phyloP scores from a whole-genome alignment of 1,140 invertebrate genomes.

The Drosophila pandora region DNA sequence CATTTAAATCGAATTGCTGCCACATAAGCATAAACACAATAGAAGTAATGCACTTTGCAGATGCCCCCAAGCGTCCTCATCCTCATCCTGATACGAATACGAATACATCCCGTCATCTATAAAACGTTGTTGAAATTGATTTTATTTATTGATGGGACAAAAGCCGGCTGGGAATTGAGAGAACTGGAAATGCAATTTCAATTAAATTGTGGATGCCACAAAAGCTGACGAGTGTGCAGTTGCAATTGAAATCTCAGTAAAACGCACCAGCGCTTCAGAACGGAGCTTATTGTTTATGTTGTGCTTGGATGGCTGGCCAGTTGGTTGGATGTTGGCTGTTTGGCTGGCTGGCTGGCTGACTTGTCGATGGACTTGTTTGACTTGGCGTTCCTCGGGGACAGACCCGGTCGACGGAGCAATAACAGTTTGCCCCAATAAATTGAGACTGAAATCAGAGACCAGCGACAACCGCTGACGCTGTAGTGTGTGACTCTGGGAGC shows the following conservation, averaged over 20 bases:
- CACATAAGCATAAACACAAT: slow-evolving; percentile 70
- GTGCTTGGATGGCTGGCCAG: slow-evolving; percentile 6
- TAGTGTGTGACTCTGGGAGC: background rate
- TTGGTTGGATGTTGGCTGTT: background rate
- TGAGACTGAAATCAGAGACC: slow-evolving; percentile 9
- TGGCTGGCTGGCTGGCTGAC: slow-evolving; percentile 3
- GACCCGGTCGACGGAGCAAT: slow-evolving; percentile 3
- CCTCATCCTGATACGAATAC: background rate
- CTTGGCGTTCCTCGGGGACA: slow-evolving; percentile 18
- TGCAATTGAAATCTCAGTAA: slow-evolving; percentile 40
- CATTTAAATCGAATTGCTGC: slow-evolving; percentile 61
- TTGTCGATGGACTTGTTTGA: slow-evolving; percentile 15
- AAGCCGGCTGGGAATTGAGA: slow-evolving; percentile 13
- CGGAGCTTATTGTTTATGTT: slow-evolving; percentile 54
- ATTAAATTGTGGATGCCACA: slow-evolving; percentile 65
- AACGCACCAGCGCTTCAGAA: slow-evolving; percentile 32
- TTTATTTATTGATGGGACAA: slow-evolving; percentile 73
- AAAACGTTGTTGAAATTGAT: slow-evolving; percentile 64
- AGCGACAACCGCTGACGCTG: background rate
- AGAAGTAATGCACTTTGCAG: slow-evolving; percentile 45
- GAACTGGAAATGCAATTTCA: slow-evolving; percentile 74
- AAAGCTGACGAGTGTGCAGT: slow-evolving; percentile 43
- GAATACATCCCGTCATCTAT: background rate
- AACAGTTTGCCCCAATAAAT: slow-evolving; percentile 25
- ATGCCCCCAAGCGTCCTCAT: slow-evolving; percentile 3